Percentiles rank a stretch among this genome's conserved stretches.
Conservation (phyloP, 2,113 vertebrate species). For the Cinclus mexicanus region DNA sequence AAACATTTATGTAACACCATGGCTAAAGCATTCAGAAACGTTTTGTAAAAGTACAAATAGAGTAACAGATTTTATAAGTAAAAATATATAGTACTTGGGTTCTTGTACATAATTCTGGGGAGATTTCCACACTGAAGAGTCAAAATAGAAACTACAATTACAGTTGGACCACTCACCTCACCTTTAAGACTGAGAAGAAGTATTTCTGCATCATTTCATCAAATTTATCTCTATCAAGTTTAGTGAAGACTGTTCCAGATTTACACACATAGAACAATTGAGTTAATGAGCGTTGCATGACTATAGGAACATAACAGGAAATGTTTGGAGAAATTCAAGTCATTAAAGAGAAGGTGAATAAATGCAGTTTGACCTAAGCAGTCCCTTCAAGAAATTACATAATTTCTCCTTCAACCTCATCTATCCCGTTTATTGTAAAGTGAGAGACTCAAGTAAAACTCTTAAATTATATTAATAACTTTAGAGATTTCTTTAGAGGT, state of each 20-base stretch:
- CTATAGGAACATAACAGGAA: not conserved
- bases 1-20: not conserved
- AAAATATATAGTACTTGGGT: not conserved
- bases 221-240: not conserved
- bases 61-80: not conserved
- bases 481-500: not conserved
- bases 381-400: not conserved
- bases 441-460: not conserved
- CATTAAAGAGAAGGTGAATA: constrained; percentile 14
- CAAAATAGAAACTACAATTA: not conserved
- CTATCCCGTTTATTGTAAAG: not conserved
- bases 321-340: not conserved
- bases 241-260: not conserved
- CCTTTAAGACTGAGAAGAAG: not conserved
- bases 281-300: constrained; percentile 4
- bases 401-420: not conserved
- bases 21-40: not conserved
- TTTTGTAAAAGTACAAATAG: not conserved
- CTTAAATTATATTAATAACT: not conserved
- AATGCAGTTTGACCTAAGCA: not conserved
- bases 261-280: not conserved
- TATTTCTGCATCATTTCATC: not conserved
- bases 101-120: not conserved
- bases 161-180: not conserved
- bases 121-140: not conserved